Conservation (phyloP, 2,888 invertebrate species). For the Ormyrus nitidulus region DNA sequence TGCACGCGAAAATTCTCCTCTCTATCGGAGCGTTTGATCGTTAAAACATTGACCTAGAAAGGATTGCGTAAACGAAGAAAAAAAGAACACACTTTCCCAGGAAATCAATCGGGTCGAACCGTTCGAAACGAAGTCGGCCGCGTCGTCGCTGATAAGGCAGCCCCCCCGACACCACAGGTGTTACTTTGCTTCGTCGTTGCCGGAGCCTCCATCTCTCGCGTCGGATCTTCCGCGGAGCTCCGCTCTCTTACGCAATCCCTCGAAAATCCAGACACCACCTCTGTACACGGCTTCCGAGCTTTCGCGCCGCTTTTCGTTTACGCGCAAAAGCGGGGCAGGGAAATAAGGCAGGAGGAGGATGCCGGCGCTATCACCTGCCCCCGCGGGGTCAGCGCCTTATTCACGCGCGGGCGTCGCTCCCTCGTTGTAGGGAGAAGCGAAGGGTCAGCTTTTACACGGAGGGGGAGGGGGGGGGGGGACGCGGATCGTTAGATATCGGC, state of each 20-base stretch:
- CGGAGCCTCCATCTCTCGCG: background rate
- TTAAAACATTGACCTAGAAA: too few relatives aligned
- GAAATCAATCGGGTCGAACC: too few relatives aligned
- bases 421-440: background rate
- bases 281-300: slow-evolving; percentile 7
- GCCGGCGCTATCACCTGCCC: background rate
- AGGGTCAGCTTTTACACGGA: background rate
- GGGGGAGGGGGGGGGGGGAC: background rate
- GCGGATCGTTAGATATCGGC: background rate
- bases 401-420: slow-evolving; percentile 10
- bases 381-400: background rate
- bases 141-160: too few relatives aligned
- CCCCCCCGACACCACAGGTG: too few relatives aligned
- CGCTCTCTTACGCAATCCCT: background rate
- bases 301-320: too few relatives aligned
- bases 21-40: too few relatives aligned
- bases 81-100: too few relatives aligned
- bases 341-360: background rate
- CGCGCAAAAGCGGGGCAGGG: too few relatives aligned
- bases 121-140: too few relatives aligned
- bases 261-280: background rate
- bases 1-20: too few relatives aligned
- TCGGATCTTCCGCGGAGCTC: too few relatives aligned
- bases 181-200: background rate
- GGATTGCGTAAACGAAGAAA: too few relatives aligned